phyloP scores from a whole-genome alignment of 35 echinoderm and acorn worm genomes.

The Amphiura filiformis region DNA sequence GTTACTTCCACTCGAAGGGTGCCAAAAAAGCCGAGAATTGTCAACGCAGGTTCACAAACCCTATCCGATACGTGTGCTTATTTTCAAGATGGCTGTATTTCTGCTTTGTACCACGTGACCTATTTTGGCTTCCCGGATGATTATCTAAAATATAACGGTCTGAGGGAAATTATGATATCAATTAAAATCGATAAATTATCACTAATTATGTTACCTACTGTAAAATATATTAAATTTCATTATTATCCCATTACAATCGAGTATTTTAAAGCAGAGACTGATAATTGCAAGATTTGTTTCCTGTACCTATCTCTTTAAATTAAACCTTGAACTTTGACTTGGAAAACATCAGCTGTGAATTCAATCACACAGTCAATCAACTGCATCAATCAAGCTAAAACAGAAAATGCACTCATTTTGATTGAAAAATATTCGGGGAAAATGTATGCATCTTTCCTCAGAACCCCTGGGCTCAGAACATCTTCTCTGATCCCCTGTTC shows the following conservation, averaged over 20 bases:
- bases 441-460: no score
- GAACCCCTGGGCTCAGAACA: no score
- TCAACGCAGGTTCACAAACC: neutral
- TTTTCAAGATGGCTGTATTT: neutral
- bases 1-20: neutral
- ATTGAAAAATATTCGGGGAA: no score
- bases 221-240: neutral
- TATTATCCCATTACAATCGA: no score
- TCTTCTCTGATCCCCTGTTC: no score
- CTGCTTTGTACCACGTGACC: neutral
- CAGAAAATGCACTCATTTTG: no score
- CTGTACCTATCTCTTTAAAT: neutral
- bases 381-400: no score
- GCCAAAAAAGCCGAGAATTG: neutral
- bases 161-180: neutral
- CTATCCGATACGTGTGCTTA: neutral
- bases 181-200: neutral
- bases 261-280: no score
- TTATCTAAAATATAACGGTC: neutral
- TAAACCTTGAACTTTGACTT: neutral
- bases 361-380: no score
- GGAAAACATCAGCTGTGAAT: neutral
- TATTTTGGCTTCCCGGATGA: neutral
- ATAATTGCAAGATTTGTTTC: neutral
- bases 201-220: neutral